Evolutionary conservation across 1,140 invertebrate species (phyloP), one percentile per base, ranked within the genome.

Genomic region (Callitettix versicolor): DNA sequence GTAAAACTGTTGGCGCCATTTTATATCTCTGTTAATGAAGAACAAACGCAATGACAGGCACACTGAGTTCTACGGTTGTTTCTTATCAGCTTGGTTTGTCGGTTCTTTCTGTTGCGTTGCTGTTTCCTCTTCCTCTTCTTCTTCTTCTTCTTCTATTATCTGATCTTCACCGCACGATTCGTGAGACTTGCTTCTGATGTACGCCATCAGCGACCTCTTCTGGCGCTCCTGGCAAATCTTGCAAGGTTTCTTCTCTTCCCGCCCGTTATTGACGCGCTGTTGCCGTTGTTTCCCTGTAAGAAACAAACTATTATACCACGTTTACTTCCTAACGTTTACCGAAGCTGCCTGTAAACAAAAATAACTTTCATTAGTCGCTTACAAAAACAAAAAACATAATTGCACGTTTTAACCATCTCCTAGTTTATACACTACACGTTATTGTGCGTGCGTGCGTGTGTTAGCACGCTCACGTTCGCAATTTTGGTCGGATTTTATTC

Each of bases 211-310:
- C 3, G 67, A 71, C 42, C 76, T 67, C 55, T 76, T 70, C 65
- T 78, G 77, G 47, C 69, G 74, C 53, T 78, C 76, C 48, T 74
- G 72, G 60, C 78, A 79, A 33, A 79, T 70, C 2, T 75, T 68
- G 57, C 78, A 80, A 15, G 67, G 68, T 40, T 74, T 73, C 47
- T 71, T 70, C 43, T 51, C 49, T 36, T 44, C 21, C 24, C 3
- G 20, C 48, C 38, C 51, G 40, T 52, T 20, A 21, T 53, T 55
- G 7, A 17, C 9, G 30, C 15, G 47, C 14, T 20, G 46, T 14
- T 24, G 24, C 24, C 30, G 18, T 41, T 18, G 48, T 3, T 21
- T 41, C 49, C 34, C 53, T 54, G 57, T 21, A 58, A 58, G 17
- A 50, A 41, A 50, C 6, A 50, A 18, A 55, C 24, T 24, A 14